A percentile compares a stretch with the other conserved stretches of the same genome.
phyloP scores from a whole-genome alignment of 2,113 vertebrate genomes.

The Gobius niger region DNA sequence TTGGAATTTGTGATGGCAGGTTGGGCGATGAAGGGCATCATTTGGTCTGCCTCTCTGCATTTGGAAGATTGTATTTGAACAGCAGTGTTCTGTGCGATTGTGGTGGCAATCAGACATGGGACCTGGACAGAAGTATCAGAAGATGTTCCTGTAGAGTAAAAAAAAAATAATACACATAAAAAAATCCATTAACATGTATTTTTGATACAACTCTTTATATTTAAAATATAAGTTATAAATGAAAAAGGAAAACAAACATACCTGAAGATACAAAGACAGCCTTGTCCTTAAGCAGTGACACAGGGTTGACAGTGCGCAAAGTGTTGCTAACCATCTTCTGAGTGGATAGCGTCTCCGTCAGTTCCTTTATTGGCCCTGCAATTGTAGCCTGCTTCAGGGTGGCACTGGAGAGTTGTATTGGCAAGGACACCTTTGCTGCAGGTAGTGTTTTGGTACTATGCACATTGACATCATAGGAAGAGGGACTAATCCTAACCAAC shows the following conservation, averaged over 20 bases:
- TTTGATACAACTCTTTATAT: neutral
- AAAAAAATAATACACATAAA: neutral
- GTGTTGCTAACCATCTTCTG: conserved; percentile 83
- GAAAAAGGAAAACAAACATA: conserved; percentile 33
- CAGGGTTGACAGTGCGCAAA: conserved; percentile 73
- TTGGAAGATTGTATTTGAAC: conserved; percentile 55
- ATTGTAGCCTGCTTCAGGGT: conserved; percentile 48
- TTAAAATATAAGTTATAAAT: neutral
- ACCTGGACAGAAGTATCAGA: conserved; percentile 56
- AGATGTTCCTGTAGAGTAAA: conserved; percentile 18
- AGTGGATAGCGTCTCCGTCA: conserved; percentile 74
- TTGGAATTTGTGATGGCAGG: conserved; percentile 32
- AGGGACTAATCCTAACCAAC: conserved; percentile 81
- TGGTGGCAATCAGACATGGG: conserved; percentile 46
- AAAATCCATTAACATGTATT: neutral
- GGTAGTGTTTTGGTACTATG: conserved; percentile 68
- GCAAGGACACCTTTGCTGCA: conserved; percentile 43
- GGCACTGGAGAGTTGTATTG: conserved; percentile 20
- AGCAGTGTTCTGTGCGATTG: conserved; percentile 50
- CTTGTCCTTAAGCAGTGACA: conserved; percentile 68
- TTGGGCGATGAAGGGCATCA: conserved; percentile 47
- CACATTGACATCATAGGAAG: conserved; percentile 67
- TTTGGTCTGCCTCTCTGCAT: conserved; percentile 44
- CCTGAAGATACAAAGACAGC: conserved; percentile 70
- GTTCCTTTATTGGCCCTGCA: conserved; percentile 30